Evolutionary conservation across 1,140 invertebrate species (phyloP), one percentile per base, ranked within the genome.

Genomic region (Piezodorus guildinii): DNA sequence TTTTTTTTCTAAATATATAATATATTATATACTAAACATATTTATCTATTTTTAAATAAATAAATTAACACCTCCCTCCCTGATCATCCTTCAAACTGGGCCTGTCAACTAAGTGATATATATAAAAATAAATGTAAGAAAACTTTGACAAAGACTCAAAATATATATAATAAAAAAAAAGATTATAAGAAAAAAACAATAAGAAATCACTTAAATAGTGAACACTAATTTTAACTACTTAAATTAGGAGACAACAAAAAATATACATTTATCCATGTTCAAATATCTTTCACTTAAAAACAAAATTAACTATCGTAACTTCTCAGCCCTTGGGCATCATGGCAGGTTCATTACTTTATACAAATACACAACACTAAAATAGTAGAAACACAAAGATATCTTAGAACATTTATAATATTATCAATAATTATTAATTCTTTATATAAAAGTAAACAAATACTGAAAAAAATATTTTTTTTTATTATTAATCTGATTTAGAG

Each of bases 361-460:
- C 66, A 63, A 61, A 66, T 66, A 68, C 67, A 66, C 66, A 70
- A 68, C 65, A 66, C 63, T 66, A 68, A 64, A 66, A 68, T 66
- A 65, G 64, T 65, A 59, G 60, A 65, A 65, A 65, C 66, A 68
- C 68, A 69, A 66, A 69, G 65, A 64, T 62, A 68, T 66, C 61
- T 66, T 63, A 68, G 66, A 69, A 70, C 68, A 68, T 67, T 68
- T 67, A 69, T 69, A 69, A 68, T 68, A 65, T 67, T 68, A 65
- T 63, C 58, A 68, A 68, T 68, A 65, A 67, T 67, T 67, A 62
- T 62, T 64, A 63, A 65, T 62, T 64, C 54, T 67, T 65, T 65
- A 65, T 65, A 65, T 61, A 68, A 68, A 65, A 68, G 68, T 67
- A 69, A 70, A 68, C 67, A 70, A 70, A 69, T 70, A 70, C 68